These are phyloP conservation scores for Zaprionus lachaisei DNA, from an alignment of 1,140 invertebrate genomes.

Conservation along the genomic window DNA sequence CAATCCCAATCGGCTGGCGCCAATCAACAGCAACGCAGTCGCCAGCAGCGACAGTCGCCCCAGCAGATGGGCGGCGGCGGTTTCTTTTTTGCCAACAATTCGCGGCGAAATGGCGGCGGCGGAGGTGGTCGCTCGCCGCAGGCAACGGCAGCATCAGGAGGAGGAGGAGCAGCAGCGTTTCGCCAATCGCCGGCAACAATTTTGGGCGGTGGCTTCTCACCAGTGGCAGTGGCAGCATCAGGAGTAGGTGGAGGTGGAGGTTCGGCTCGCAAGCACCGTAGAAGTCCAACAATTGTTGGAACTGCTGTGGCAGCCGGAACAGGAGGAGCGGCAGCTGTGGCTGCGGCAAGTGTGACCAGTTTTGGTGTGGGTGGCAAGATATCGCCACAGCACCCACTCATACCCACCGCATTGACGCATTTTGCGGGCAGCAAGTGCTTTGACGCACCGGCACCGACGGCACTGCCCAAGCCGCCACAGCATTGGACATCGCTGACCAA, in stretches of 20 bases:
- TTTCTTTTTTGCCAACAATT: conserved; percentile 74
- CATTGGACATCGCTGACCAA: conserved; percentile 85
- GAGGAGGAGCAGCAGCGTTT: conserved; percentile 41
- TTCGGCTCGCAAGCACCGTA: conserved; percentile 73
- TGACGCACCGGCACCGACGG: conserved; percentile 87
- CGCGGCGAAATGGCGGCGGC: conserved; percentile 50
- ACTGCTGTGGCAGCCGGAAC: conserved; percentile 1
- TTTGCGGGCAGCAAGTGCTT: conserved; percentile 88
- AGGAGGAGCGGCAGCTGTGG: not conserved
- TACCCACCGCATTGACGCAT: conserved; percentile 84
- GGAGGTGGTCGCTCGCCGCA: conserved; percentile 64
- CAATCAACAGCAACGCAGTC: conserved; percentile 46
- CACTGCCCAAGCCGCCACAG: conserved; percentile 87
- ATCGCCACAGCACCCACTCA: conserved; percentile 71
- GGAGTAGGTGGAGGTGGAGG: conserved; percentile 26
- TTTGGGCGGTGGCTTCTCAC: conserved; percentile 75
- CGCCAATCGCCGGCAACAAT: conserved; percentile 78
- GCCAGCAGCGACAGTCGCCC: conserved; percentile 72
- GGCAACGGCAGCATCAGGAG: conserved; percentile 17
- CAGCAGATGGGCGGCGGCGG: conserved; percentile 60
- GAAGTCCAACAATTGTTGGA: conserved; percentile 52
- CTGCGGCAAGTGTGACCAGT: conserved; percentile 3
- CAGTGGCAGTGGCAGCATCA: conserved; percentile 26
- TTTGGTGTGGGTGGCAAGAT: conserved; percentile 65
- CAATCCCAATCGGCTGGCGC: conserved; percentile 68